Percentiles rank a stretch among this genome's conserved stretches.
Evolutionary conservation across 2,797 vertebrate genomes (phyloP).

Genomic region (Emydoidea blandingii): DNA sequence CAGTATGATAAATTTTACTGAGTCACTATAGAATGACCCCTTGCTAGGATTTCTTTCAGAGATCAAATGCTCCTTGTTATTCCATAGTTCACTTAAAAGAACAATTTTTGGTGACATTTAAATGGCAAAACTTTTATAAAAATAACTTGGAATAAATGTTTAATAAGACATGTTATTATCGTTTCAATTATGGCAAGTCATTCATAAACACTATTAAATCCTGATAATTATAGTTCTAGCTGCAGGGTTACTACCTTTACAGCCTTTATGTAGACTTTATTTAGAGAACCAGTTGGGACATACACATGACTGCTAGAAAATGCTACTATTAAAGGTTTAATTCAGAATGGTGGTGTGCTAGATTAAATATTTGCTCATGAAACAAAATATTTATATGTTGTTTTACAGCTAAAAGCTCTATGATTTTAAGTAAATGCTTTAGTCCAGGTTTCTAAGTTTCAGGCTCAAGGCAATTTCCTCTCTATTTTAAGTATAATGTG

Average conservation of each 20-base stretch:
- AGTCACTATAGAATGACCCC: constrained; percentile 51
- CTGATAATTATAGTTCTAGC: constrained; percentile 78
- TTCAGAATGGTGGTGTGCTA: constrained; percentile 57
- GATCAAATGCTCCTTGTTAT: constrained; percentile 45
- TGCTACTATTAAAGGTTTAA: constrained; percentile 70
- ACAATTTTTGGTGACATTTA: constrained; percentile 61
- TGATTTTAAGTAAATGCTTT: constrained; percentile 46
- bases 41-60: constrained; percentile 34
- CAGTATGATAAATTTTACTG: constrained; percentile 32
- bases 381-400: constrained; percentile 66
- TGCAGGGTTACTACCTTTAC: constrained; percentile 75
- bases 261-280: constrained; percentile 70
- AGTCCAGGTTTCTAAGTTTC: constrained; percentile 17
- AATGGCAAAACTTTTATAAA: constrained; percentile 76
- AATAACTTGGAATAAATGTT: constrained; percentile 78
- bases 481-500: background rate
- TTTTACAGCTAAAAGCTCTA: constrained; percentile 45
- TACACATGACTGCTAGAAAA: constrained; percentile 68
- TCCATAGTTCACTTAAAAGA: constrained; percentile 61
- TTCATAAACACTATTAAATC: constrained; percentile 79
- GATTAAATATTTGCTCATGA: constrained; percentile 70
- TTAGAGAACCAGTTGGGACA: constrained; percentile 77
- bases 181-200: constrained; percentile 77
- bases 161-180: constrained; percentile 78
- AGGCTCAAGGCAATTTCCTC: constrained; percentile 2